Conservation (phyloP, 2,797 vertebrate genomes). For the Enteromius viviparus region DNA sequence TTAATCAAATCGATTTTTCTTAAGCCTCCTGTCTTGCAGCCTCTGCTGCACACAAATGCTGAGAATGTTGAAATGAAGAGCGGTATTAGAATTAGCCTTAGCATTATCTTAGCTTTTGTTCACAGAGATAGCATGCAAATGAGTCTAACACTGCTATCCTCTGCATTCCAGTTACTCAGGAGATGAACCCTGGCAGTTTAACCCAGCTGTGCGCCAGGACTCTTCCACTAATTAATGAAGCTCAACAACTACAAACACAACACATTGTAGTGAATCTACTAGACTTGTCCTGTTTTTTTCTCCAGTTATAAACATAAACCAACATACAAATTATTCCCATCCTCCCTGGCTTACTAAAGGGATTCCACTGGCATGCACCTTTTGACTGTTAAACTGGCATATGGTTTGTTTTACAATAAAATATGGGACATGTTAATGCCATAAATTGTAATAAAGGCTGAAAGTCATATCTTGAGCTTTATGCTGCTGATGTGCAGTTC, state of each 20-base stretch:
- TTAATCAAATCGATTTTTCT: constrained; percentile 53
- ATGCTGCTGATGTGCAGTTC: constrained; percentile 57
- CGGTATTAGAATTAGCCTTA: constrained; percentile 58
- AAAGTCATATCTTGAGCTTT: constrained; percentile 52
- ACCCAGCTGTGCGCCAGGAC: constrained; percentile 43
- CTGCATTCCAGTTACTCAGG: constrained; percentile 55
- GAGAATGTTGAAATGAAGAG: constrained; percentile 62
- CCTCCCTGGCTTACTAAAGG: constrained; percentile 6
- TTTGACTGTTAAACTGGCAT: constrained; percentile 44
- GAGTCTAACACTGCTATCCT: constrained; percentile 35
- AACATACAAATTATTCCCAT: constrained; percentile 14
- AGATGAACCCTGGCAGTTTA: constrained; percentile 57
- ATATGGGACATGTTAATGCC: constrained; percentile 41
- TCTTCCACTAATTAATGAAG: constrained; percentile 57
- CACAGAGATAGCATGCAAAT: constrained; percentile 62
- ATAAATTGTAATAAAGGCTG: constrained; percentile 52
- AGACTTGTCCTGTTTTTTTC: constrained; percentile 38
- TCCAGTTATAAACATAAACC: constrained; percentile 28
- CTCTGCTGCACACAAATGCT: constrained; percentile 49
- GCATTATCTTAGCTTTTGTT: constrained; percentile 60
- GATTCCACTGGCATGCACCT: constrained; percentile 12
- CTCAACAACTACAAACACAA: constrained; percentile 53
- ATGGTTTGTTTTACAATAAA: constrained; percentile 50
- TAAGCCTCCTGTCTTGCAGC: constrained; percentile 49
- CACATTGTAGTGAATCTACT: constrained; percentile 16